Evolutionary conservation across 1,140 invertebrate genomes (phyloP), one percentile per base, ranked within the genome.

Genomic region (Metopolophium dirhodum): DNA sequence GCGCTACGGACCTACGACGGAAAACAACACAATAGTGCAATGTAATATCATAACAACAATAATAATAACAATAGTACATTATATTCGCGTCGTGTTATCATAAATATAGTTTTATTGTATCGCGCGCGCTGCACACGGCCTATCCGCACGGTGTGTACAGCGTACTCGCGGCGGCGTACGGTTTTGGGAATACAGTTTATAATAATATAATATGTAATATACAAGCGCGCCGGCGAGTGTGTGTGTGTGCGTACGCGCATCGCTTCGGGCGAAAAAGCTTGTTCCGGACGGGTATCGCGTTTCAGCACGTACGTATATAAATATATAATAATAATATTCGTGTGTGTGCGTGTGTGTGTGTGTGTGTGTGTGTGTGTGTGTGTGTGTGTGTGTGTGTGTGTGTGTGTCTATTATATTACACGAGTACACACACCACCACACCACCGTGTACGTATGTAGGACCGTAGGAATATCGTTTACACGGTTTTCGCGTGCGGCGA

Each of bases 271-370:
- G 26, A 90, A 90, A 90, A 90, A 90, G 89, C 54, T 90, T 90
- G 89, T 90, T 90, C 54, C 41, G 23, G 57, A 45, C 89, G 57
- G 26, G 89, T 90, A 68, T 90, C 89, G 89, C 89, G 89, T 90
- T 90, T 90, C 89, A 68, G 54, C 35, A 68, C 88, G 54, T 61
- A 41, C 88, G 35, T 30, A 57, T 35, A 41, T 51, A 54, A 35
- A 89, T 35, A n/a, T 49, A 87, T 49, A 87, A n/a, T 49, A 49
- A 87, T 49, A 87, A 20, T 49, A 35, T n/a, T 49, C 23, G 23
- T 26, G 77, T 7, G 9, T 85, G 37, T 41, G 18, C 37, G 7
- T 83, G 82, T 90, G 47, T 20, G 49, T 89, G n/a, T 51, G 49
- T n/a, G n/a, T 85, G 37, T 41, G 18, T 83, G 7, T 83, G 82